These are phyloP conservation scores for Helostoma temminkii DNA, from an alignment of 2,797 vertebrate species.

Conservation along the genomic window DNA sequence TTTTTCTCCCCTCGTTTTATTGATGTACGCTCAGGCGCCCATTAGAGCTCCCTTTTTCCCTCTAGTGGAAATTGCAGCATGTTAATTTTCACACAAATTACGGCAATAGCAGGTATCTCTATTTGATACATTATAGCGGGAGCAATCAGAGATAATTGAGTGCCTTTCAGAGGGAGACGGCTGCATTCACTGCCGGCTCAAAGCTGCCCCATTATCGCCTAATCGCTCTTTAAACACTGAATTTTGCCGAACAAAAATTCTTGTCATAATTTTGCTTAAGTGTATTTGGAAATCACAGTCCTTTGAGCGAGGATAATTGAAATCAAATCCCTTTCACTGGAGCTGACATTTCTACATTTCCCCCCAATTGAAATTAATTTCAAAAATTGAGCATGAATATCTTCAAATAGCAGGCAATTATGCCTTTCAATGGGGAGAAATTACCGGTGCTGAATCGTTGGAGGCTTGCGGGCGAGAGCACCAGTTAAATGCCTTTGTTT, in stretches of 20 bases:
- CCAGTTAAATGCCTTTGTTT: conserved; percentile 99
- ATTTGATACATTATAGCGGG: conserved; percentile 99
- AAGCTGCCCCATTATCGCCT: conserved; percentile 99
- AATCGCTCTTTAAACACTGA: conserved; percentile 99
- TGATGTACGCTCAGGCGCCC: conserved; percentile 99
- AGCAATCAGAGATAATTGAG: conserved; percentile 99
- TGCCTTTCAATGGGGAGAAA: conserved; percentile 99
- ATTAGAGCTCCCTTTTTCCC: conserved; percentile 99
- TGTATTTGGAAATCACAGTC: conserved; percentile 99
- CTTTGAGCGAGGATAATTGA: conserved; percentile 99
- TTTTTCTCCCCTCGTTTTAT: conserved; percentile 92
- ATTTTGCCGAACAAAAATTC: conserved; percentile 99
- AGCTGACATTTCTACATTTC: conserved; percentile 99
- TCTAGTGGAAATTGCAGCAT: conserved; percentile 99
- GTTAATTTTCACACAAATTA: conserved; percentile 99
- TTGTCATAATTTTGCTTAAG: conserved; percentile 99
- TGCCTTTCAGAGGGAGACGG: conserved; percentile 99
- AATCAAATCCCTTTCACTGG: conserved; percentile 99
- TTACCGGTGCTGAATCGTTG: conserved; percentile 99
- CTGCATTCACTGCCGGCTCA: conserved; percentile 99
- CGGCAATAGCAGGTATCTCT: conserved; percentile 99
- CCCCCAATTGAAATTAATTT: conserved; percentile 99
- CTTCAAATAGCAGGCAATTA: conserved; percentile 99
- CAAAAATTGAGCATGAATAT: conserved; percentile 99
- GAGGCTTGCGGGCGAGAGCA: conserved; percentile 99